Conservation (phyloP, 2,113 vertebrate species). For the Ivindomyrus marchei region DNA sequence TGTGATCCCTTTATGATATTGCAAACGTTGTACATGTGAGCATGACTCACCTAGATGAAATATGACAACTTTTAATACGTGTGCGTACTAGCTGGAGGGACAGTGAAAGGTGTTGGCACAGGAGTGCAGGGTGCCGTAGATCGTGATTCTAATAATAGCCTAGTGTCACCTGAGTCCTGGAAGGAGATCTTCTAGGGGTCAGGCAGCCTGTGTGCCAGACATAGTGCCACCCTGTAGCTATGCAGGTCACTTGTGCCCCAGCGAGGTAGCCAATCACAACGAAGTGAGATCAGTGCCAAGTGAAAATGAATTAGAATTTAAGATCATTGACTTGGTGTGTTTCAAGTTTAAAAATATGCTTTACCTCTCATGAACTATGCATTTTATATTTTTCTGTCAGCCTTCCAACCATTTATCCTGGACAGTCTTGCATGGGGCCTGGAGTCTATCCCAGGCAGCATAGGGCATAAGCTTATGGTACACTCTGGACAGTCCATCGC, state of each 20-base stretch:
- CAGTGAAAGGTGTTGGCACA: conserved; percentile 46
- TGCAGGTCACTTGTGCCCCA: neutral
- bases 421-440: neutral
- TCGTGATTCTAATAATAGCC: conserved; percentile 57
- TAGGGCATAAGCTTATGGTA: neutral
- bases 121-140: conserved; percentile 37
- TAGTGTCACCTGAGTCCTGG: conserved; percentile 49
- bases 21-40: neutral
- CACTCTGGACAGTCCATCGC: neutral
- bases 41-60: neutral
- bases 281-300: neutral
- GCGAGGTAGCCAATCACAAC: neutral
- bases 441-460: neutral
- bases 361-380: neutral
- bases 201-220: conserved; percentile 34
- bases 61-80: neutral
- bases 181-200: conserved; percentile 47
- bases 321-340: neutral
- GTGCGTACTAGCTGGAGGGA: conserved; percentile 33
- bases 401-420: neutral
- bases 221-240: neutral
- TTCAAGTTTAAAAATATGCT: neutral
- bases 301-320: neutral
- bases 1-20: neutral
- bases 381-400: neutral